Percentiles rank a stretch among this genome's conserved stretches.
phyloP scores from a whole-genome alignment of 2,888 invertebrate species.

The Anoplius nigerrimus region DNA sequence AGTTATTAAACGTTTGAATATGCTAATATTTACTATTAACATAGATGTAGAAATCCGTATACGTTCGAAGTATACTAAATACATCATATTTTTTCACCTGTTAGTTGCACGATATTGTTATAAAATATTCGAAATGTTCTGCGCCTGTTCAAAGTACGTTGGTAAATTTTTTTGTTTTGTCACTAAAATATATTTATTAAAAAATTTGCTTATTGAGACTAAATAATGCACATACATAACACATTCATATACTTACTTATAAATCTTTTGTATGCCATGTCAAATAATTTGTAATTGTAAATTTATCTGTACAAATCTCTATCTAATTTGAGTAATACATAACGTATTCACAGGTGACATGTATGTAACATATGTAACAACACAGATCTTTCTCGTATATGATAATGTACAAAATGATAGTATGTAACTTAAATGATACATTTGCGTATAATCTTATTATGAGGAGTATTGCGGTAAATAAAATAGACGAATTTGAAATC shows the following conservation, averaged over 20 bases:
- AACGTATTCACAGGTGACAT: neutral
- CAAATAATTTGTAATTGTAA: neutral
- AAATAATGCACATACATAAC: slow-evolving; percentile 9
- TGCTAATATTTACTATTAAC: neutral
- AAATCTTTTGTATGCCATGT: neutral
- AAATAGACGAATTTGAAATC: neutral
- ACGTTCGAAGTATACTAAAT: slow-evolving; percentile 10
- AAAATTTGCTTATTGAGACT: neutral
- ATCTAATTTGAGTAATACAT: too few relatives aligned
- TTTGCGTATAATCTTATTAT: neutral
- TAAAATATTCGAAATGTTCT: too few relatives aligned
- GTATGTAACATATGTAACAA: neutral
- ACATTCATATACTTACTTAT: neutral
- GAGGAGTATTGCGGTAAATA: neutral
- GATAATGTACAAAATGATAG: neutral
- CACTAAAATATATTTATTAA: neutral
- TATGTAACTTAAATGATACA: neutral
- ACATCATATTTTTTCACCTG: neutral
- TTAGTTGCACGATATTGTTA: too few relatives aligned
- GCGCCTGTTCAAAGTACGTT: too few relatives aligned
- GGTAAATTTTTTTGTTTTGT: too few relatives aligned
- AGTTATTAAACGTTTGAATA: too few relatives aligned
- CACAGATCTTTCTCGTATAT: neutral
- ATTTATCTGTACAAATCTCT: too few relatives aligned
- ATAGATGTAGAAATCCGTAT: neutral